Evolutionary conservation across 2,797 vertebrate species (phyloP).

Genomic region (Hypotaenidia philippensis): DNA sequence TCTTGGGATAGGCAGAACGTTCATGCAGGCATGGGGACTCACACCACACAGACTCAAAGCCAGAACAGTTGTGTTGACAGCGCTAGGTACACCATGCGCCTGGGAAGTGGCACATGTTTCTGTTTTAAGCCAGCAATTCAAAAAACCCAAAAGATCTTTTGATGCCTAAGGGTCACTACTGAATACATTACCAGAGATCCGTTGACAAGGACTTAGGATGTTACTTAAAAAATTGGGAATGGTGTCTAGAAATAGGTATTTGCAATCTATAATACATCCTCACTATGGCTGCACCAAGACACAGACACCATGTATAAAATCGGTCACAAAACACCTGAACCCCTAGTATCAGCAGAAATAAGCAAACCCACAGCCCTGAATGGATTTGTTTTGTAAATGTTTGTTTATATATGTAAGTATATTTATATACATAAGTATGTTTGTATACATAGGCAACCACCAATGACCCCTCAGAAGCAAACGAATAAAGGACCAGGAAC

Average conservation of each 20-base stretch:
- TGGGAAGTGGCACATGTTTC: constrained; percentile 76
- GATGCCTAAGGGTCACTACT: constrained; percentile 76
- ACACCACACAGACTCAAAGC: neutral
- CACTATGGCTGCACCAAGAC: neutral
- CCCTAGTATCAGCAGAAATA: neutral
- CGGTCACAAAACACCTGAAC: neutral
- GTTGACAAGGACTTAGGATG: constrained; percentile 85
- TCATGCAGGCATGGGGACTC: neutral
- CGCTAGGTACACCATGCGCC: neutral
- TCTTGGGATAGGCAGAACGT: neutral
- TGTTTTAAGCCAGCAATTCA: constrained; percentile 66
- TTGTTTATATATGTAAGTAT: neutral
- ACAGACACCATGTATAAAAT: neutral
- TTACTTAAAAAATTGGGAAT: constrained; percentile 85
- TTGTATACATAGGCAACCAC: neutral
- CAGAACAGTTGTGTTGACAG: neutral
- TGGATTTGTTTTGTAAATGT: neutral
- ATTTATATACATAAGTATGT: neutral
- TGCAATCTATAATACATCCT: neutral
- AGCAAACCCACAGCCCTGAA: neutral
- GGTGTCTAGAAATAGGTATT: neutral
- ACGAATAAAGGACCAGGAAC: neutral
- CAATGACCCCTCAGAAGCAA: neutral
- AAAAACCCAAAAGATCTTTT: neutral
- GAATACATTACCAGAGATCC: constrained; percentile 80